Evolutionary conservation across 2,797 vertebrate genomes (phyloP).

Genomic region (Furcifer pardalis): DNA sequence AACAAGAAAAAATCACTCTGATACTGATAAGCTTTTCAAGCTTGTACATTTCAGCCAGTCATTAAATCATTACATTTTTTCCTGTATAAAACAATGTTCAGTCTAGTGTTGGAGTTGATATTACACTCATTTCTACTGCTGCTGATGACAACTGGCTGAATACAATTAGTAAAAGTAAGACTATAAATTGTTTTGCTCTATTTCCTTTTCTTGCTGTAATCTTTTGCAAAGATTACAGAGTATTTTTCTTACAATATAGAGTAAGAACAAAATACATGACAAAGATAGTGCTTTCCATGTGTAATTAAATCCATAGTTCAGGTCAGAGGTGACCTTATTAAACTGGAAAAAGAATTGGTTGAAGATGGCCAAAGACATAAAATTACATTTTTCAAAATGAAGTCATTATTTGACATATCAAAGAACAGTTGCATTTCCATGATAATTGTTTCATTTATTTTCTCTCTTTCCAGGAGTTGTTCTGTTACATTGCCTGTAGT

Average conservation of each 20-base stretch:
- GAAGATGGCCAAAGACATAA: slow-evolving; percentile 8
- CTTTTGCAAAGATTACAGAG: too few species aligned
- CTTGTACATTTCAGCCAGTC: background rate
- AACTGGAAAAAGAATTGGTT: background rate
- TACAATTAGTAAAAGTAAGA: too few species aligned
- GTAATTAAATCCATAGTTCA: slow-evolving; percentile 40
- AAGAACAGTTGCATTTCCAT: slow-evolving; percentile 27
- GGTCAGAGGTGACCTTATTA: slow-evolving; percentile 40
- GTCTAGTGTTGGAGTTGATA: background rate
- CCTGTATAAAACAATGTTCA: background rate
- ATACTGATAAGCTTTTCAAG: background rate
- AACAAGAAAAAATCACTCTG: slow-evolving; percentile 26
- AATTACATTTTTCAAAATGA: slow-evolving; percentile 29
- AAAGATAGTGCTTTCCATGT: slow-evolving; percentile 14
- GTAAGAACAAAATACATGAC: slow-evolving; percentile 5
- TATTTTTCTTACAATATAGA: background rate
- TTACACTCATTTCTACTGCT: background rate
- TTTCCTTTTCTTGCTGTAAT: background rate
- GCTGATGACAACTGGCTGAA: fast-evolving
- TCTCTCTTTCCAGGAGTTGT: background rate
- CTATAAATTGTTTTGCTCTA: background rate
- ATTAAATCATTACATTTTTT: background rate
- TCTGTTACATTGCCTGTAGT: slow-evolving; percentile 37
- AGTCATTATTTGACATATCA: slow-evolving; percentile 33
- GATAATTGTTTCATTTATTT: slow-evolving; percentile 25